Base-by-base conservation (phyloP, 1,140 invertebrate genomes). In the Cherax quadricarinatus region DNA sequence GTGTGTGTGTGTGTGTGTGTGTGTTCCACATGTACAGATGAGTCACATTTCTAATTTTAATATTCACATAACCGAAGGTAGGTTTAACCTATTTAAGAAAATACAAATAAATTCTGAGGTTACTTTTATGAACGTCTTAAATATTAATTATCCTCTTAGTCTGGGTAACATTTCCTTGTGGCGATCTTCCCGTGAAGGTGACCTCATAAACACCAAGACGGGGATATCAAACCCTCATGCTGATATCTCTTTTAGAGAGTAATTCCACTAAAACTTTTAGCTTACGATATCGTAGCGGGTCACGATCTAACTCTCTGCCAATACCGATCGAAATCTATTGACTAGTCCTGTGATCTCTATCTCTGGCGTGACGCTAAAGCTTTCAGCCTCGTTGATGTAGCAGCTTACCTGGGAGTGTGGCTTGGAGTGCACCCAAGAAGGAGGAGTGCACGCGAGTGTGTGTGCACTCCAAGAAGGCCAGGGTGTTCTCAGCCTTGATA, bases 301-400 rank as follows among this genome's bases (percentile, higher is more conserved):
- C 83, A 85, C 83, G 83, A 85, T 70, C 83, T 70, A 66, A 85
- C 83, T 85, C 83, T 70, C 60, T 85, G 41, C 83, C 60, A 70
- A 14, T 70, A 70, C 30, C 41, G 83, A 85, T 85, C 60, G 24
- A 70, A 70, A 85, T 85, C 83, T 85, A 48, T 49, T 85, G 60
- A 70, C 60, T 30, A 21, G 60, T 70, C 18, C 41, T 62, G n/a
- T 18, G 83, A 85, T 85, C 60, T 53, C 14, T 85, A 85, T 85
- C 83, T 85, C 83, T 41, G 10, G 62, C 83, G 60, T 85, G 83
- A 66, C 83, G 70, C 83, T 85, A 70, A 85, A 57, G 53, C 18
- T 16, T 70, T 70, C 48, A 24, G 60, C 53, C 6, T 12, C n/a
- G 48, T 48, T 85, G 49, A 70, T 85, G 48, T 49, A 21, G 60